Evolutionary conservation across 2,888 invertebrate genomes (phyloP).

Genomic region (Drosophila subquinaria): DNA sequence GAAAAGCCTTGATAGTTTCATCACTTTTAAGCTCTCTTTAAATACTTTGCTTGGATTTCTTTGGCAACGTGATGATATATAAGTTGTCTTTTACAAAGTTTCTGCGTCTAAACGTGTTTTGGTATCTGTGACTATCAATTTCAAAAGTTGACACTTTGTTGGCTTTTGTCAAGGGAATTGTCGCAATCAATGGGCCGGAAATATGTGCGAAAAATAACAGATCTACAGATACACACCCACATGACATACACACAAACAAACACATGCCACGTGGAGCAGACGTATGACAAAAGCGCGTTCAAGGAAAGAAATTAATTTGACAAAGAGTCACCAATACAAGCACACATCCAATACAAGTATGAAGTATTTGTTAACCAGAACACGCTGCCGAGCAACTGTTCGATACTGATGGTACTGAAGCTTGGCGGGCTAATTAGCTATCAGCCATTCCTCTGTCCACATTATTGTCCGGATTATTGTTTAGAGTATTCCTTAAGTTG

Average conservation of each 20-base stretch:
- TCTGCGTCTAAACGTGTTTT: constrained; percentile 21
- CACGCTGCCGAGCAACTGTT: background rate
- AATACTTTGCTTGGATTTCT: background rate
- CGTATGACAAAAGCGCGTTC: constrained; percentile 8
- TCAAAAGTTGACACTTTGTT: constrained; percentile 69
- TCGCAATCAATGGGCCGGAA: constrained; percentile 70
- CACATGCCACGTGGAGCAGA: constrained; percentile 15
- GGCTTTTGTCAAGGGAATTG: constrained; percentile 54
- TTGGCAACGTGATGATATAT: background rate
- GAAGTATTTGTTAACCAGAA: background rate
- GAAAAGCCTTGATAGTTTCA: background rate
- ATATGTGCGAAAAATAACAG: constrained; percentile 44
- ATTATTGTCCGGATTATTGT: constrained; percentile 32
- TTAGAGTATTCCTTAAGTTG: constrained; percentile 4
- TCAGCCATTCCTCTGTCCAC: constrained; percentile 13
- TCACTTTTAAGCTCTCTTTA: constrained; percentile 7
- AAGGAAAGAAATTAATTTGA: constrained; percentile 12
- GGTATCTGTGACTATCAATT: constrained; percentile 68
- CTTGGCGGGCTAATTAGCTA: constrained; percentile 45
- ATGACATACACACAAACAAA: constrained; percentile 3
- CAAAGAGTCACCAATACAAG: background rate
- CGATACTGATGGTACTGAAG: background rate
- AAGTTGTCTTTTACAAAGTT: constrained; percentile 10
- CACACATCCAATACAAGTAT: background rate
- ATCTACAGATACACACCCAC: constrained; percentile 1